Conservation (phyloP, 2,113 vertebrate genomes). For the Gymnarchus niloticus region DNA sequence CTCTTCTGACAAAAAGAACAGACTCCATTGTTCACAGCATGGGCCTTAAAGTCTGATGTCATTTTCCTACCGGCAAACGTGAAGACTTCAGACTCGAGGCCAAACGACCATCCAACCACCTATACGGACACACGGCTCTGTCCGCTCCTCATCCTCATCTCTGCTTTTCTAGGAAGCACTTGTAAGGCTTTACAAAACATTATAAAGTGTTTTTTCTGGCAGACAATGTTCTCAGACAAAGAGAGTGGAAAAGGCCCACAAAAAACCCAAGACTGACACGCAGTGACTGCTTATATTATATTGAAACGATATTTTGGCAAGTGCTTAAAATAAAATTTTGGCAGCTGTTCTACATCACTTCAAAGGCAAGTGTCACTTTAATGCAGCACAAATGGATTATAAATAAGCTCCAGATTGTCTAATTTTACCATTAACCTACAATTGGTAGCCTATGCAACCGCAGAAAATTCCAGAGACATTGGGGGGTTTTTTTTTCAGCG, state of each 20-base stretch:
- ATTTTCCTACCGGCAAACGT: conserved; percentile 2
- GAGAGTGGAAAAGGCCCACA: background rate
- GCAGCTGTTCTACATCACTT: conserved; percentile 26
- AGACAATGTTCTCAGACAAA: conserved; percentile 19
- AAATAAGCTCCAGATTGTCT: conserved; percentile 30
- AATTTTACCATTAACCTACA: conserved; percentile 33
- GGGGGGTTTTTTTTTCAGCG: background rate
- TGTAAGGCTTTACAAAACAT: conserved; percentile 14
- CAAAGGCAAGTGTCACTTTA: conserved; percentile 30
- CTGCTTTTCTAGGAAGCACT: conserved; percentile 10
- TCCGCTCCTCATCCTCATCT: background rate
- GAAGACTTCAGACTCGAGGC: background rate
- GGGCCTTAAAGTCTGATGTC: conserved; percentile 14
- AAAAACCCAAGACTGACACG: background rate
- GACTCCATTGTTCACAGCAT: background rate
- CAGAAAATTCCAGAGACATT: conserved; percentile 30
- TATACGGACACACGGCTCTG: conserved; percentile 7
- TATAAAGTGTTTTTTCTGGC: conserved; percentile 33
- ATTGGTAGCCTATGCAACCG: conserved; percentile 35
- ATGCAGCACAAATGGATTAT: conserved; percentile 28
- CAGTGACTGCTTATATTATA: background rate
- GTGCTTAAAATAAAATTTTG: conserved; percentile 19
- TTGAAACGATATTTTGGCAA: background rate
- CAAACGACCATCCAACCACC: conserved; percentile 6
- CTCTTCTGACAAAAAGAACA: background rate